Evolutionary conservation across 2,113 vertebrate species (phyloP), one percentile per base, ranked within the genome.

Genomic region (Octodon degus): DNA sequence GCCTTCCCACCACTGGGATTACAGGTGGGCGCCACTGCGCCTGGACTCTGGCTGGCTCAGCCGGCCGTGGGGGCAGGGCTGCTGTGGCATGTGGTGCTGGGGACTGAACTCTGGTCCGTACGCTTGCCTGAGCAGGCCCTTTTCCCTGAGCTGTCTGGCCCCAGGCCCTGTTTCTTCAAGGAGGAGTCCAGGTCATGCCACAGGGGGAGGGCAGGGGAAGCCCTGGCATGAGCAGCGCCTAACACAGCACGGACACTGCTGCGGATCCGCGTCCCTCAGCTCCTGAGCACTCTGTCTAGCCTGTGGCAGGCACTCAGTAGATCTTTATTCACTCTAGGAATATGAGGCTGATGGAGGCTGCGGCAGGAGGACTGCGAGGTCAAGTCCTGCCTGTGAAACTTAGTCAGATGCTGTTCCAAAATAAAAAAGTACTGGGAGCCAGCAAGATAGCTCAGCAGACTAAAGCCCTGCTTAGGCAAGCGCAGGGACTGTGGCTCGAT

Each of bases 211-310:
- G 17, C n/a, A 4, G 37, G 14, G 19, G 13, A 37, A 16, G 37
- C 20, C 63, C 2, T 62, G 60, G 32, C 0, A 12, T 6, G 9
- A 24, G 68, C 68, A 16, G 12, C 7, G 40, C 14, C 79, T 4
- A 2, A 1, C 24, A 43, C 1, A n/a, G 7, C 37, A 79, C 74
- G 0, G 0, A 19, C 25, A n/a, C 30, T 11, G 53, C 22, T 88
- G 7, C 1, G 72, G 34, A 32, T 13, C 14, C 0, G 0, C 5
- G 19, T n/a, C 63, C 43, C 55, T 34, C 8, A 65, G 77, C 58
- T 19, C 79, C 74, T 37, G 70, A 20, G 40, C 16, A 2, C 1
- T 9, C 1, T 9, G 25, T 19, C 27, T 16, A 10, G 37, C 50
- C 27, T 14, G 22, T 19, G 27, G 24, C 5, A 47, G 53, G 19